Percentiles rank a stretch among this genome's conserved stretches.
phyloP scores from a whole-genome alignment of 2,888 invertebrate genomes.

The Prosopocoilus inquinatus region DNA sequence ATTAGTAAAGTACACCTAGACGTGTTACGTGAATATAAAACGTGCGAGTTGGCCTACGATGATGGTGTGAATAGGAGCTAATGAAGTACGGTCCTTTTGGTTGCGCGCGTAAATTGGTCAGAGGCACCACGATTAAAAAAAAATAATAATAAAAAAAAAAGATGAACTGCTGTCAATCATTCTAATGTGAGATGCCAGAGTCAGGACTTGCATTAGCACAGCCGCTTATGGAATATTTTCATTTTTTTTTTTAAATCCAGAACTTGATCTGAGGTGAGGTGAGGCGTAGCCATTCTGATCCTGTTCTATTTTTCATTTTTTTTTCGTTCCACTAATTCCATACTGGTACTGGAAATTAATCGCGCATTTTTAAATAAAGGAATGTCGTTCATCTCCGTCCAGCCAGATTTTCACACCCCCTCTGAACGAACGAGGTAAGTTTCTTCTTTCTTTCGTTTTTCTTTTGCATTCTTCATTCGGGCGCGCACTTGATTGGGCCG shows the following conservation, averaged over 20 bases:
- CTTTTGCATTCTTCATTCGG: constrained; percentile 34
- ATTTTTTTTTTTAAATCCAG: too few relatives aligned
- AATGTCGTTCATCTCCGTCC: constrained; percentile 12
- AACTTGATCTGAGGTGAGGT: too few relatives aligned
- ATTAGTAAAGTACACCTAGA: constrained; percentile 33
- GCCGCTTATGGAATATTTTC: too few relatives aligned
- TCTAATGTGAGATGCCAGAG: constrained; percentile 15
- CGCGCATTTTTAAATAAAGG: not conserved
- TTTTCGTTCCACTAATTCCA: too few relatives aligned
- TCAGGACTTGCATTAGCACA: too few relatives aligned
- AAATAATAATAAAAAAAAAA: too few relatives aligned
- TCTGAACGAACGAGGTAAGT: constrained; percentile 8
- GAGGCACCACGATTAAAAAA: constrained; percentile 16
- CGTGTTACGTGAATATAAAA: constrained; percentile 32
- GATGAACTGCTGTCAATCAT: constrained; percentile 25
- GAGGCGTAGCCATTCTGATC: too few relatives aligned
- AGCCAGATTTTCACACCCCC: constrained; percentile 8
- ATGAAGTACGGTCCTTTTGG: constrained; percentile 29
- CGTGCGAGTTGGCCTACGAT: constrained; percentile 25
- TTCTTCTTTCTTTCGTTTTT: constrained; percentile 5
- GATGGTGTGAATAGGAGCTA: constrained; percentile 32
- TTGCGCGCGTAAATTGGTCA: constrained; percentile 24
- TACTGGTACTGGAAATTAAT: constrained; percentile 8
- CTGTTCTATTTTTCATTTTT: too few relatives aligned
- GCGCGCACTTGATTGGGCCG: constrained; percentile 38